These are phyloP conservation scores for Plectrocnemia conspersa DNA, from an alignment of 1,140 invertebrate genomes.

Conservation along the genomic window DNA sequence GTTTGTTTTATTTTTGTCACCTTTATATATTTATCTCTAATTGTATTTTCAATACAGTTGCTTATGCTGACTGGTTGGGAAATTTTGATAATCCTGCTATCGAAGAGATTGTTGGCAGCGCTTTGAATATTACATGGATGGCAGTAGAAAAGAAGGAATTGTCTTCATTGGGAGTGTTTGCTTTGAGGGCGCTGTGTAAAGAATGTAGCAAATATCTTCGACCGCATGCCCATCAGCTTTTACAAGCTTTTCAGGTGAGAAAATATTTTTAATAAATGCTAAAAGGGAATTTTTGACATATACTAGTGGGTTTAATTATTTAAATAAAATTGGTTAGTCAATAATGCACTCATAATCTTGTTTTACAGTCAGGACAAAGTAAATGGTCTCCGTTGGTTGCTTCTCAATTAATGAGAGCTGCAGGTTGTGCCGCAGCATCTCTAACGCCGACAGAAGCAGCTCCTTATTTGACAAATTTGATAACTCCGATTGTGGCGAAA, in stretches of 20 bases:
- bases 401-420: conserved; percentile 12
- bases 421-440: conserved; percentile 24
- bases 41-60: conserved; percentile 53
- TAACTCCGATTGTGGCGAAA: conserved; percentile 16
- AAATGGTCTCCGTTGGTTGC: conserved; percentile 12
- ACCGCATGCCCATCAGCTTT: conserved; percentile 66
- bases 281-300: too few relatives aligned
- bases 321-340: too few relatives aligned
- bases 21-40: too few relatives aligned
- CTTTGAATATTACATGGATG: conserved; percentile 63
- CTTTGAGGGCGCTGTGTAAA: conserved; percentile 77
- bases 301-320: too few relatives aligned
- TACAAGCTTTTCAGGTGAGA: conserved; percentile 57
- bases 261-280: too few relatives aligned
- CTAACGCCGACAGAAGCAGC: conserved; percentile 19
- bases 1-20: too few relatives aligned
- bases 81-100: conserved; percentile 55
- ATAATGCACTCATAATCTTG: neutral
- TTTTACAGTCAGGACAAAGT: conserved; percentile 13
- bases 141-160: conserved; percentile 65
- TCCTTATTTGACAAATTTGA: conserved; percentile 18
- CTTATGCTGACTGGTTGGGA: conserved; percentile 79
- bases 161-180: conserved; percentile 75
- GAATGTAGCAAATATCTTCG: conserved; percentile 70
- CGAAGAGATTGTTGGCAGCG: conserved; percentile 62